These are phyloP conservation scores for Paratrypauchen microcephalus DNA, from an alignment of 2,797 vertebrate species.

Conservation along the genomic window DNA sequence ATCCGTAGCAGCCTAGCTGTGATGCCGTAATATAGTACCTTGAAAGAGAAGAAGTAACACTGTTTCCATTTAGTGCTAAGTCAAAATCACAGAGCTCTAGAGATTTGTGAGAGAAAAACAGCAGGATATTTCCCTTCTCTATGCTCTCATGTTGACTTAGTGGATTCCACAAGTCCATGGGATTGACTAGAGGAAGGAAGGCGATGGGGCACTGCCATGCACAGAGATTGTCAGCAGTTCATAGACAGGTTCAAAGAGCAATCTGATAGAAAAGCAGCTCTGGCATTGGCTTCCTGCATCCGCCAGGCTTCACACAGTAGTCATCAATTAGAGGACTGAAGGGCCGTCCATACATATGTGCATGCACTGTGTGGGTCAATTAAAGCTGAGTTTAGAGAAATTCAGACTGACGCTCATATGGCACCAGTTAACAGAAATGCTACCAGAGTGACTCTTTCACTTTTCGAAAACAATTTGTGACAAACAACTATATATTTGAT, in stretches of 20 bases:
- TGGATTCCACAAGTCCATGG: conserved; percentile 70
- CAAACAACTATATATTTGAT: background rate
- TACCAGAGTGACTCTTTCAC: conserved; percentile 18
- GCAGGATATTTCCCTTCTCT: conserved; percentile 72
- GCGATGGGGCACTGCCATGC: conserved; percentile 68
- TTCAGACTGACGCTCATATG: conserved; percentile 33
- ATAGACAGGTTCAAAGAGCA: conserved; percentile 74
- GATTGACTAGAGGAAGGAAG: conserved; percentile 78
- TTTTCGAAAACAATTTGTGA: conserved; percentile 7
- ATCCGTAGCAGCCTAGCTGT: conserved; percentile 70
- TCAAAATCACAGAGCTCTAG: conserved; percentile 66
- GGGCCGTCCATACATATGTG: conserved; percentile 64
- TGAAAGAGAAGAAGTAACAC: conserved; percentile 75
- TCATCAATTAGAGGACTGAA: conserved; percentile 76
- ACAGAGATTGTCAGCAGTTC: conserved; percentile 68
- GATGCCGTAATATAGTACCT: conserved; percentile 61
- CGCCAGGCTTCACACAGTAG: conserved; percentile 68
- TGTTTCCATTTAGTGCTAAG: conserved; percentile 76
- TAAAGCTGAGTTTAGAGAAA: conserved; percentile 34
- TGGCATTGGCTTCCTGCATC: conserved; percentile 73
- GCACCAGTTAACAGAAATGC: conserved; percentile 36
- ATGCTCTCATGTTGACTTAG: conserved; percentile 73
- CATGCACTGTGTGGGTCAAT: conserved; percentile 40
- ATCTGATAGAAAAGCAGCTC: conserved; percentile 70
- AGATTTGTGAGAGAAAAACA: conserved; percentile 68